These are phyloP conservation scores for Tanytarsus gracilentus DNA, from an alignment of 2,888 invertebrate genomes.

Conservation along the genomic window DNA sequence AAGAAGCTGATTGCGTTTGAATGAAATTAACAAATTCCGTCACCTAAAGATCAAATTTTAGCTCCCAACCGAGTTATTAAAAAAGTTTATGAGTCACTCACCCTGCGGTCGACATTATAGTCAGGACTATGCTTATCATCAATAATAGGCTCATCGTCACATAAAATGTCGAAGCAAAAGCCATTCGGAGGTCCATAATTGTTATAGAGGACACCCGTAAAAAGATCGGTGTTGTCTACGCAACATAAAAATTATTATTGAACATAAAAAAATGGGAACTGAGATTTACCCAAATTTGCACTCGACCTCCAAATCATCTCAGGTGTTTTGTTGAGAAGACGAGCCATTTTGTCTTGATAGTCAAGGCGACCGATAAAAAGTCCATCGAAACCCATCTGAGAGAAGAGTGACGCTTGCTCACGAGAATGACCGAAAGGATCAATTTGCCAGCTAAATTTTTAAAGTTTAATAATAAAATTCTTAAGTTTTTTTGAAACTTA, in stretches of 20 bases:
- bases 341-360: constrained; percentile 64
- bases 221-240: constrained; percentile 60
- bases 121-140: constrained; percentile 72
- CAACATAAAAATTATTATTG: constrained; percentile 25
- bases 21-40: constrained; percentile 51
- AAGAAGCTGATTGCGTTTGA: constrained; percentile 49
- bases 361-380: constrained; percentile 79
- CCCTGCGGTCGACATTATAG: constrained; percentile 70
- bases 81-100: constrained; percentile 41
- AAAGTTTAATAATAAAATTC: neutral
- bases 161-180: constrained; percentile 87
- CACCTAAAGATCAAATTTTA: constrained; percentile 38
- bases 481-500: neutral
- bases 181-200: constrained; percentile 77
- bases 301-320: constrained; percentile 82
- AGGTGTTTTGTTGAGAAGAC: constrained; percentile 53
- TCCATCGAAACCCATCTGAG: constrained; percentile 83
- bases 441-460: constrained; percentile 57
- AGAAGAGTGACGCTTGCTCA: constrained; percentile 72
- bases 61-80: neutral
- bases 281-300: constrained; percentile 53
- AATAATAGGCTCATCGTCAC: constrained; percentile 74
- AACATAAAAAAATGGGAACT: neutral
- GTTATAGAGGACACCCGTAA: constrained; percentile 76
- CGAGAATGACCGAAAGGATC: constrained; percentile 79